A percentile compares a stretch with the other conserved stretches of the same genome.
These are phyloP conservation scores for Physeter macrocephalus DNA, from an alignment of 2,113 vertebrate genomes.

Conservation along the genomic window DNA sequence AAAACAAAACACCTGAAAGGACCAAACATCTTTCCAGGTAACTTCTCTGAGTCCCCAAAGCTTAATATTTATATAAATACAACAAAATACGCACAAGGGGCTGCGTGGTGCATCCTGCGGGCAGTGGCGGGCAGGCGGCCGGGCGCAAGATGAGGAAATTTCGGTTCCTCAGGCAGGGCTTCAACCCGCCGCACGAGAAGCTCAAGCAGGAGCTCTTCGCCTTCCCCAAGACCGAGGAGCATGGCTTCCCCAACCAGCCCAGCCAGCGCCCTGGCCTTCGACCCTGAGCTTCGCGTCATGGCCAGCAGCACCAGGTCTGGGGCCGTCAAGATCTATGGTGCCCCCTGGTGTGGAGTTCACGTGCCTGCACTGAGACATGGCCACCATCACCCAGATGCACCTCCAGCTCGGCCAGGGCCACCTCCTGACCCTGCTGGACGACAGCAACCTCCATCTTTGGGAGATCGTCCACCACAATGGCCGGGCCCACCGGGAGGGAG, in stretches of 20 bases:
- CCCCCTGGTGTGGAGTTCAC: not conserved
- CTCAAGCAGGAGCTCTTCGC: not conserved
- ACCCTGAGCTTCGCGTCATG: not conserved
- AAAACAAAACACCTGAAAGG: not conserved
- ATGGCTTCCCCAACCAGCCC: not conserved
- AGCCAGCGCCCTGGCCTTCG: not conserved
- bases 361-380: not conserved
- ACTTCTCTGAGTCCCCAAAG: not conserved
- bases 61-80: not conserved
- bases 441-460: not conserved
- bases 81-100: not conserved
- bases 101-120: rapidly evolving
- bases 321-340: not conserved
- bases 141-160: not conserved
- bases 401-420: rapidly evolving
- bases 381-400: not conserved
- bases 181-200: rapidly evolving
- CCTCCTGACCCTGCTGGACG: not conserved
- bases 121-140: not conserved
- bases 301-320: not conserved
- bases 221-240: not conserved
- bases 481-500: not conserved
- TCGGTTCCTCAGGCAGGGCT: not conserved
- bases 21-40: not conserved
- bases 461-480: not conserved